Conservation (phyloP, 2,113 vertebrate species). For the Atlantisia rogersi region DNA sequence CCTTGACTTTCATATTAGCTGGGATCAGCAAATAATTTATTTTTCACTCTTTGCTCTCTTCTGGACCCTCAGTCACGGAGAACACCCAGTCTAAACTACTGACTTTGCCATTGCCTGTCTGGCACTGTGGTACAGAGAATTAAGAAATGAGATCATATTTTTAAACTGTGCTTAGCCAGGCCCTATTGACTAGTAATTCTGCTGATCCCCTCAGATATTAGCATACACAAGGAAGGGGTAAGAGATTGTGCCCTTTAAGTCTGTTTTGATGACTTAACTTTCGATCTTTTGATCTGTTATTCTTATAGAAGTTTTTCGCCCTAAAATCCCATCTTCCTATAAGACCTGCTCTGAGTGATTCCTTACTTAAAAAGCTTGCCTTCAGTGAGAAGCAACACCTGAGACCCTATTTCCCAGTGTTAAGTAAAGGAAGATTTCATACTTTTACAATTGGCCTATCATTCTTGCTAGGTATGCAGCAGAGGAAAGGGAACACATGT, state of each 20-base stretch:
- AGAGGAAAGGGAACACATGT: fast-evolving
- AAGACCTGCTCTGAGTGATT: neutral
- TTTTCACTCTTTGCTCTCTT: slow-evolving; percentile 14
- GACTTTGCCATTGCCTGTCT: neutral
- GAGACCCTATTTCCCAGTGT: neutral
- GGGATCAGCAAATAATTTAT: slow-evolving; percentile 41
- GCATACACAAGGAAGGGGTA: neutral
- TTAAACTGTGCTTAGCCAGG: neutral
- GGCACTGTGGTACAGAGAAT: fast-evolving
- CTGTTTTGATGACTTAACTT: neutral
- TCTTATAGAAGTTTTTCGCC: neutral
- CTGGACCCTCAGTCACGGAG: neutral
- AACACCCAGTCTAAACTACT: neutral
- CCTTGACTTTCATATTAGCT: slow-evolving; percentile 45
- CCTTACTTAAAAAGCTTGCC: neutral
- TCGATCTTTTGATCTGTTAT: neutral
- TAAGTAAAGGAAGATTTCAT: neutral
- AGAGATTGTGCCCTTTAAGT: neutral
- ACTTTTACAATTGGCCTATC: neutral
- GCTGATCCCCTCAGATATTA: neutral
- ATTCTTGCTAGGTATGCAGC: neutral
- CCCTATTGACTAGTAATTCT: neutral
- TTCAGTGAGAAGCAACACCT: neutral
- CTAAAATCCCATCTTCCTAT: neutral
- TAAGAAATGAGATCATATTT: neutral